Evolutionary conservation across 35 echinoderm and acorn worm species (phyloP).

Genomic region (Stichopus chloronotus): DNA sequence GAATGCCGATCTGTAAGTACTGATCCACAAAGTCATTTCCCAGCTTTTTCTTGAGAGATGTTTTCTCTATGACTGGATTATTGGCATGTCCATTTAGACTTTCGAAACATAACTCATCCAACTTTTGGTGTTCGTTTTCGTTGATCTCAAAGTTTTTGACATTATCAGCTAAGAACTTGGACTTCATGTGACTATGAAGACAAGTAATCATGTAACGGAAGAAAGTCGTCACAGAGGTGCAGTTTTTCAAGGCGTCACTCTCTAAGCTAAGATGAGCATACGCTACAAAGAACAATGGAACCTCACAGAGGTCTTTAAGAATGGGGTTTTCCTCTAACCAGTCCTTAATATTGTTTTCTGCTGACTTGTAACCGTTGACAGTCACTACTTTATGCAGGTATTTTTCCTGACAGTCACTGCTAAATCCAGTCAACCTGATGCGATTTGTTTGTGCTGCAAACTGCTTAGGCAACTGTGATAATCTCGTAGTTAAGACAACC

Average conservation of each 20-base stretch:
- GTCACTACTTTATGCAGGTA: not conserved
- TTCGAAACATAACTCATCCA: not conserved
- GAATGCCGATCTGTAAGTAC: slow-evolving; percentile 5
- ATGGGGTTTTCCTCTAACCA: not conserved
- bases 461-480: not conserved
- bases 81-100: not conserved
- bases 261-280: slow-evolving; percentile 2
- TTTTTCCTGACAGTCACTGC: not conserved
- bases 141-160: not conserved
- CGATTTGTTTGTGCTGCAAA: not conserved
- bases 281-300: not conserved
- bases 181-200: slow-evolving; percentile 4
- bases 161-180: not conserved
- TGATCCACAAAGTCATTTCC: not conserved
- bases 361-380: not conserved
- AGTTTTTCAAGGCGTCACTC: not conserved
- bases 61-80: not conserved
- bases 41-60: not conserved
- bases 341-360: not conserved
- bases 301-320: not conserved
- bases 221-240: slow-evolving; percentile 2
- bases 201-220: slow-evolving; percentile 12
- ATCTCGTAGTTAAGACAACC: slow-evolving; percentile 7
- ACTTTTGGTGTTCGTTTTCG: not conserved
- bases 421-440: not conserved